Evolutionary conservation across 2,113 vertebrate species (phyloP).

Genomic region (Apodemus sylvaticus): DNA sequence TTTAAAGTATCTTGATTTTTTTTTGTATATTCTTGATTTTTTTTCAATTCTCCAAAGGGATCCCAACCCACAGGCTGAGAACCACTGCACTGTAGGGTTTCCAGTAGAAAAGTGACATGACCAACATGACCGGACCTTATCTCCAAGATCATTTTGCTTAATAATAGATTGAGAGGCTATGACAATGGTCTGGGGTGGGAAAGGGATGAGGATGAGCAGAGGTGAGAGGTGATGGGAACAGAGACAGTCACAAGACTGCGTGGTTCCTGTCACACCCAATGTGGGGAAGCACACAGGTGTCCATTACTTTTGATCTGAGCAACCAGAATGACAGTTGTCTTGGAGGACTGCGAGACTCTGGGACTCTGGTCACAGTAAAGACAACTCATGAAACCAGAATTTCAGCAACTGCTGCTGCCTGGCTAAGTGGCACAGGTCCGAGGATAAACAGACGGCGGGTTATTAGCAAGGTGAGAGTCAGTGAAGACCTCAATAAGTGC

Average conservation of each 20-base stretch:
- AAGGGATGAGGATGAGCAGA: neutral
- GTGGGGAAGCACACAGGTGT: neutral
- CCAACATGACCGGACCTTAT: neutral
- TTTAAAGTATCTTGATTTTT: too few species aligned
- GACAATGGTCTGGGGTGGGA: neutral
- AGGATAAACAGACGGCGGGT: neutral
- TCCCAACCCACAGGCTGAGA: neutral
- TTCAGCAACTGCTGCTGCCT: neutral
- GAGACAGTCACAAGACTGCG: neutral
- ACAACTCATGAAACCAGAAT: neutral
- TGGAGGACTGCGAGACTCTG: neutral
- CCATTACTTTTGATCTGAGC: neutral
- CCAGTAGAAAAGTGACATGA: neutral
- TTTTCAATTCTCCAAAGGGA: too few species aligned
- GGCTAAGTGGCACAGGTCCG: neutral
- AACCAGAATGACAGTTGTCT: neutral
- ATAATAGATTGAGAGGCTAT: neutral
- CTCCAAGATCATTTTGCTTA: neutral
- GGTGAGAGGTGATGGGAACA: neutral
- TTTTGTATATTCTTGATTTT: too few species aligned
- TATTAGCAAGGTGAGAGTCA: neutral
- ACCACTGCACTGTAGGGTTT: neutral
- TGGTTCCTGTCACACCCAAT: neutral
- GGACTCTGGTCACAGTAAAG: neutral
- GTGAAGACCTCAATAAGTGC: neutral